Percentiles rank a stretch among this genome's conserved stretches.
Conservation (phyloP, 2,888 invertebrate genomes). For the Reticulitermes lucifugus region DNA sequence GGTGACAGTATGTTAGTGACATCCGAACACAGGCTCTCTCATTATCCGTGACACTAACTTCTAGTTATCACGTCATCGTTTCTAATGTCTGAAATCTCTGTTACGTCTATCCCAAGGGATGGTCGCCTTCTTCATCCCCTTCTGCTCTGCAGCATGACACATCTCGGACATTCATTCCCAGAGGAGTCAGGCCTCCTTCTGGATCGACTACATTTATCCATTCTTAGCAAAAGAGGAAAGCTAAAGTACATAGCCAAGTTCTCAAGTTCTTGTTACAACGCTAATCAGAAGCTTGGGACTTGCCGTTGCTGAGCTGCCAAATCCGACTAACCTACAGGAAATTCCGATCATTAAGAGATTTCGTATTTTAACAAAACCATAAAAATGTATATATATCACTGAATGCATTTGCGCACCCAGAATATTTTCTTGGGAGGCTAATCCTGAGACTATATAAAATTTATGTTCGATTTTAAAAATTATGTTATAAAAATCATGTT, state of each 20-base stretch:
- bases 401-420: no score
- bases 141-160: background rate
- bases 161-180: constrained; percentile 2
- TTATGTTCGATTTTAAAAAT: no score
- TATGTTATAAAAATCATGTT: no score
- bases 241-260: constrained; percentile 14
- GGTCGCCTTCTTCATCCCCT: background rate
- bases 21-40: background rate
- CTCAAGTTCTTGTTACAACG: background rate
- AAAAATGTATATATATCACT: no score
- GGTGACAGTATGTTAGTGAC: background rate
- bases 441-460: no score
- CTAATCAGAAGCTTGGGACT: background rate
- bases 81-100: constrained; percentile 39
- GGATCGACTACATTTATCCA: background rate
- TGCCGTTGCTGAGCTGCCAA: background rate
- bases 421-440: no score
- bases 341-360: no score
- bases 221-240: constrained; percentile 13
- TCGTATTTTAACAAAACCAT: no score
- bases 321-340: background rate
- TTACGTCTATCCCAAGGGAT: constrained; percentile 18
- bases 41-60: constrained; percentile 1
- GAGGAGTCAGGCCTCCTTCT: background rate
- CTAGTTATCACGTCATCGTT: background rate